Evolutionary conservation across 2,797 vertebrate species (phyloP).

Genomic region (Enteromius viviparus): DNA sequence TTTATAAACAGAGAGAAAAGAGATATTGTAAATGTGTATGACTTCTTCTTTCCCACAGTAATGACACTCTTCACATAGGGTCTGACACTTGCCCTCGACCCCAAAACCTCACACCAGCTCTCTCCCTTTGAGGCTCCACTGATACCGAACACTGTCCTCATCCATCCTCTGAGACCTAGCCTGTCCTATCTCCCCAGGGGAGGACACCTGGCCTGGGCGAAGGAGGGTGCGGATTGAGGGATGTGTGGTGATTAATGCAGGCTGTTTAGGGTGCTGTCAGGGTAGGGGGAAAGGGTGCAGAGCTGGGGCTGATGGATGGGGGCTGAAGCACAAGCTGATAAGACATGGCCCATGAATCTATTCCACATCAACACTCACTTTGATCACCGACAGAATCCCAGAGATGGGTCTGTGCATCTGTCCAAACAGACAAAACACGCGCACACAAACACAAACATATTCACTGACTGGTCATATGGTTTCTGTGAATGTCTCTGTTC

Average conservation of each 20-base stretch:
- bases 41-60: neutral
- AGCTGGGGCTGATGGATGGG: constrained; percentile 89
- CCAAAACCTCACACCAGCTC: constrained; percentile 32
- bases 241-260: constrained; percentile 92
- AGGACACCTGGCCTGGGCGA: constrained; percentile 82
- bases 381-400: constrained; percentile 95
- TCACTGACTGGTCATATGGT: constrained; percentile 40
- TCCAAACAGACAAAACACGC: constrained; percentile 88
- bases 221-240: constrained; percentile 58
- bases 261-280: constrained; percentile 91
- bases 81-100: constrained; percentile 22
- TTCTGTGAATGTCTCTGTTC: neutral
- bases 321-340: constrained; percentile 87
- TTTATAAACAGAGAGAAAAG: neutral
- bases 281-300: constrained; percentile 83
- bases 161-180: constrained; percentile 60
- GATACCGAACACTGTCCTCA: constrained; percentile 39
- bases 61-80: constrained; percentile 7
- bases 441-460: constrained; percentile 25
- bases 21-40: neutral
- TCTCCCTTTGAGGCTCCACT: constrained; percentile 37
- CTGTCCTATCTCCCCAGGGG: constrained; percentile 52
- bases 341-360: constrained; percentile 96
- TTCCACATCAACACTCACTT: constrained; percentile 94
- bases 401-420: constrained; percentile 90